Percentiles rank a stretch among this genome's conserved stretches.
phyloP scores from a whole-genome alignment of 2,888 invertebrate genomes.

The Lithodes maja region DNA sequence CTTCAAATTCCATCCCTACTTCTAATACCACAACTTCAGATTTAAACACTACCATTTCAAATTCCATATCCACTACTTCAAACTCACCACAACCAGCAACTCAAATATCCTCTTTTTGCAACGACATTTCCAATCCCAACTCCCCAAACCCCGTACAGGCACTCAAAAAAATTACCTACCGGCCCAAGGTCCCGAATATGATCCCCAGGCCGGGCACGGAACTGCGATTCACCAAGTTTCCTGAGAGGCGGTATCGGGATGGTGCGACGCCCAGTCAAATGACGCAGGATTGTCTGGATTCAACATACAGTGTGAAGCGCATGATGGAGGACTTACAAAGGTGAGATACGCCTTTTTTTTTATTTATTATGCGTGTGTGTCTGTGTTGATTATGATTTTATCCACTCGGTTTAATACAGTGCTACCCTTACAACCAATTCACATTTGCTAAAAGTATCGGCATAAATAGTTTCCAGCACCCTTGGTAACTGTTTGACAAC shows the following conservation, averaged over 20 bases:
- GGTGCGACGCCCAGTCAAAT: slow-evolving; percentile 88
- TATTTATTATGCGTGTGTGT: neutral
- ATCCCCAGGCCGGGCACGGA: slow-evolving; percentile 87
- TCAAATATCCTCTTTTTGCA: neutral
- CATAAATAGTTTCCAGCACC: too few relatives aligned
- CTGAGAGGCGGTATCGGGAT: slow-evolving; percentile 84
- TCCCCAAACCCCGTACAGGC: neutral
- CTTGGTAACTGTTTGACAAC: too few relatives aligned
- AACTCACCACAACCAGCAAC: neutral
- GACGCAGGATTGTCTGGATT: slow-evolving; percentile 89
- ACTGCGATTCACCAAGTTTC: slow-evolving; percentile 86
- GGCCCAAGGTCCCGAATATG: slow-evolving; percentile 84
- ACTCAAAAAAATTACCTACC: neutral
- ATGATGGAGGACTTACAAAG: slow-evolving; percentile 76
- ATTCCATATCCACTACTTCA: neutral
- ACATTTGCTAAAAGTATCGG: too few relatives aligned
- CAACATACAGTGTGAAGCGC: slow-evolving; percentile 82
- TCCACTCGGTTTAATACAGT: too few relatives aligned
- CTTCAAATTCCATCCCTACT: neutral
- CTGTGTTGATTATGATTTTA: neutral
- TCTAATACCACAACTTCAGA: too few relatives aligned
- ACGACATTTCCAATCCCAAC: neutral
- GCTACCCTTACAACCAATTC: too few relatives aligned
- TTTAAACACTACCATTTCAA: too few relatives aligned
- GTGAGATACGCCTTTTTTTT: slow-evolving; percentile 25